Conservation (phyloP, 1,140 invertebrate species). For the Homalodisca vitripennis region DNA sequence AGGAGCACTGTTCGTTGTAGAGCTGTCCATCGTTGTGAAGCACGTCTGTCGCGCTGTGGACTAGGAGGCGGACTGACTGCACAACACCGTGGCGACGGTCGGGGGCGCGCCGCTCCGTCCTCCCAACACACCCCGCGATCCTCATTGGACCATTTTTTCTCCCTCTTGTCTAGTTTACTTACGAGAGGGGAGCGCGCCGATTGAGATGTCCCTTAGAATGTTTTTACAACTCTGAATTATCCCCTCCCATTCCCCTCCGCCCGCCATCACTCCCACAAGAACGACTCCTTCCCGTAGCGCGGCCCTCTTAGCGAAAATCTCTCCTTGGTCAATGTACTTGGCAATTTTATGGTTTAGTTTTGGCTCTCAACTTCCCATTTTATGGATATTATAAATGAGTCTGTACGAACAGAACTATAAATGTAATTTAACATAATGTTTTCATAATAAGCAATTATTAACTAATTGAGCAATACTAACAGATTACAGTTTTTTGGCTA, state of each 20-base stretch:
- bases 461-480: no score
- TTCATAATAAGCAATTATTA: no score
- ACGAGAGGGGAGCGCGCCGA: conserved; percentile 19
- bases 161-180: conserved; percentile 14
- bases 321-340: no score
- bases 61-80: background rate
- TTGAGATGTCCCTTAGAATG: conserved; percentile 30
- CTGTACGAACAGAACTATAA: no score
- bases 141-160: conserved; percentile 10
- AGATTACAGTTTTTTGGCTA: no score
- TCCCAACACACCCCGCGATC: background rate
- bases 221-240: conserved; percentile 28
- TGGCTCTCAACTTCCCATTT: no score
- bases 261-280: background rate
- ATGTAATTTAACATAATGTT: no score
- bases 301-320: background rate
- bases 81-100: background rate
- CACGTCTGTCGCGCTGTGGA: conserved; percentile 3
- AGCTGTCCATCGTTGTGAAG: background rate
- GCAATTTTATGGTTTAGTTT: no score
- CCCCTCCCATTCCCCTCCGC: conserved; percentile 2
- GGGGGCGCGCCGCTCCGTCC: background rate
- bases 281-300: conserved; percentile 5
- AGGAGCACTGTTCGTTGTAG: background rate
- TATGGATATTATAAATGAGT: no score